Percentiles rank a stretch among this genome's conserved stretches.
These are phyloP conservation scores for Tribolium madens DNA, from an alignment of 1,140 invertebrate genomes.

Conservation along the genomic window DNA sequence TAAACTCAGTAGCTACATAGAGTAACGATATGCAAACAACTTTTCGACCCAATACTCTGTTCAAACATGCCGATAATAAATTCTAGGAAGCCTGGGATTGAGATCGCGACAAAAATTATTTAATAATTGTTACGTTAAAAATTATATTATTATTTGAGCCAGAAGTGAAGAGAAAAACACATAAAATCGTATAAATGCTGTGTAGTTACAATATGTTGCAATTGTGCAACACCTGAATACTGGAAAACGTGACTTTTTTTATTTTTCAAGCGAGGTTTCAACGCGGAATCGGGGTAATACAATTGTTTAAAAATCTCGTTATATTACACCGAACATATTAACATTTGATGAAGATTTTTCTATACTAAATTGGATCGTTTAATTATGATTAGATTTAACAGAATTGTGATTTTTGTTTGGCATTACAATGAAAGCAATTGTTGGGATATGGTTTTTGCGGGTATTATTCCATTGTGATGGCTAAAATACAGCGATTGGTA, in stretches of 20 bases:
- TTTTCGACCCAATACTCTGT: slow-evolving; percentile 32
- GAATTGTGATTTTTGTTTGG: background rate
- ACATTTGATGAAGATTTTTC: background rate
- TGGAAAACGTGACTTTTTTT: background rate
- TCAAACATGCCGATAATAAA: slow-evolving; percentile 22
- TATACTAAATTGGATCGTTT: background rate
- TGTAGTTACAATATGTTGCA: too few species aligned
- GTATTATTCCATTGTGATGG: background rate
- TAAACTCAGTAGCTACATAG: slow-evolving; percentile 18
- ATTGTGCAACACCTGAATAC: background rate
- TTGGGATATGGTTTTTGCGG: background rate
- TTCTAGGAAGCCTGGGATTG: slow-evolving; percentile 8
- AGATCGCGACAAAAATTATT: slow-evolving; percentile 4
- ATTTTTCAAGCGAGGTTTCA: background rate
- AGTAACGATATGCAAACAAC: slow-evolving; percentile 36
- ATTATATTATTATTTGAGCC: background rate
- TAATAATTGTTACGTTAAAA: background rate
- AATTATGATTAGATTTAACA: background rate
- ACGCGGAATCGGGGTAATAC: background rate
- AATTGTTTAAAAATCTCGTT: background rate
- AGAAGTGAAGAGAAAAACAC: background rate
- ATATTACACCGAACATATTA: background rate
- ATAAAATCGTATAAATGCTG: background rate
- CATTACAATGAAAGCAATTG: background rate
- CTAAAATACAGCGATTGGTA: background rate